A percentile compares a stretch with the other conserved stretches of the same genome.
These are phyloP conservation scores for Hydra vulgaris DNA, from an alignment of 30 jellyfish, hydroid and myxozoan genomes.

Conservation along the genomic window DNA sequence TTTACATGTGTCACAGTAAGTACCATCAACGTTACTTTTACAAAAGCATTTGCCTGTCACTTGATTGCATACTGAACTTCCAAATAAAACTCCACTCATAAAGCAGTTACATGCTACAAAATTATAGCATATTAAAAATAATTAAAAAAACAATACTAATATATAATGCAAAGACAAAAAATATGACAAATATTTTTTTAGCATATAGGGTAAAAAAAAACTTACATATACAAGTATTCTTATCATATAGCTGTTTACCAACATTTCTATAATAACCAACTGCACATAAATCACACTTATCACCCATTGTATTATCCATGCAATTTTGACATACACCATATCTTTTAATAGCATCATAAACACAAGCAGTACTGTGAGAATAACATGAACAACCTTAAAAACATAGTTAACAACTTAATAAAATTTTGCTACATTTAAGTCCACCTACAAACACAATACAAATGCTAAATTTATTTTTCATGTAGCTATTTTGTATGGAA, in stretches of 20 bases:
- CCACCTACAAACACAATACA: too few species aligned
- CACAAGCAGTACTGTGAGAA: slow-evolving; percentile 41
- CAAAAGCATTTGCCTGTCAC: slow-evolving; percentile 54
- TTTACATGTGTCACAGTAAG: slow-evolving; percentile 47
- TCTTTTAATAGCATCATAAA: slow-evolving; percentile 43
- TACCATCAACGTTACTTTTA: slow-evolving; percentile 65
- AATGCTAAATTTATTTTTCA: too few species aligned
- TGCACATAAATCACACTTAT: slow-evolving; percentile 48
- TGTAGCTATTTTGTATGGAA: too few species aligned
- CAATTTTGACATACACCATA: slow-evolving; percentile 78
- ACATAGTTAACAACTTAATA: not conserved
- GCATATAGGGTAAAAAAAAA: too few species aligned
- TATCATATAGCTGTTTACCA: not conserved
- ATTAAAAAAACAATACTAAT: too few species aligned
- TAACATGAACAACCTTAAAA: slow-evolving; percentile 58
- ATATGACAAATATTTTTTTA: too few species aligned
- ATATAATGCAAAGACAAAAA: too few species aligned
- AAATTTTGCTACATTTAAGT: not conserved
- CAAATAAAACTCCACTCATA: slow-evolving; percentile 38
- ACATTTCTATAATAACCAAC: slow-evolving; percentile 46
- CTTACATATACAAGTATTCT: slow-evolving; percentile 43
- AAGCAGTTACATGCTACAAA: slow-evolving; percentile 57
- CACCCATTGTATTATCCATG: slow-evolving; percentile 67
- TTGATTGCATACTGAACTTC: slow-evolving; percentile 41
- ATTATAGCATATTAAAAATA: not conserved